A percentile compares a stretch with the other conserved stretches of the same genome.
These are phyloP conservation scores for Octodonta nipae DNA, from an alignment of 2,888 invertebrate species.

Conservation along the genomic window DNA sequence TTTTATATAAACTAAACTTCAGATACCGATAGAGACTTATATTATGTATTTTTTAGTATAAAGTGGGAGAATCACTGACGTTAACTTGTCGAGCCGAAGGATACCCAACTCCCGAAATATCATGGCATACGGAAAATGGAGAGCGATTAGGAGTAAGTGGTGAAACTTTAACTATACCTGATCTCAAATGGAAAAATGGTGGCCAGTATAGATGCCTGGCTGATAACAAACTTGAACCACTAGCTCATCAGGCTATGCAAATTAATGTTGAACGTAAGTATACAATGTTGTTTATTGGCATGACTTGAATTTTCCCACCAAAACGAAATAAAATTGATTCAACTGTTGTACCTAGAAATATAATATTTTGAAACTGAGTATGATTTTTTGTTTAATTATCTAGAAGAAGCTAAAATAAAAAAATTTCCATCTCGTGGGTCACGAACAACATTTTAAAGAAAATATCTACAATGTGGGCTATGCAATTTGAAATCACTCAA, in stretches of 20 bases:
- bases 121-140: constrained; percentile 28
- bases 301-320: too few relatives aligned
- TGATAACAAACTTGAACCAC: constrained; percentile 31
- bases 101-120: constrained; percentile 34
- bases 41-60: constrained; percentile 21
- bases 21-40: too few relatives aligned
- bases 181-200: constrained; percentile 27
- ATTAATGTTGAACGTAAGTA: constrained; percentile 32
- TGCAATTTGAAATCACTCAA: too few relatives aligned
- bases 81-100: constrained; percentile 35
- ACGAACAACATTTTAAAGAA: too few relatives aligned
- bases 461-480: too few relatives aligned
- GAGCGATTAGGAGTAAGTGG: constrained; percentile 23
- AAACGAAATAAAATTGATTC: too few relatives aligned
- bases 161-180: constrained; percentile 28
- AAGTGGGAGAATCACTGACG: constrained; percentile 30
- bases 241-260: constrained; percentile 26
- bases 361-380: too few relatives aligned
- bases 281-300: neutral
- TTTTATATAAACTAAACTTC: too few relatives aligned
- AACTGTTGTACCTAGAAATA: too few relatives aligned
- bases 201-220: constrained; percentile 38
- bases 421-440: too few relatives aligned
- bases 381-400: too few relatives aligned
- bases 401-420: too few relatives aligned